phyloP scores from a whole-genome alignment of 2,888 invertebrate species.

The Nezara viridula region DNA sequence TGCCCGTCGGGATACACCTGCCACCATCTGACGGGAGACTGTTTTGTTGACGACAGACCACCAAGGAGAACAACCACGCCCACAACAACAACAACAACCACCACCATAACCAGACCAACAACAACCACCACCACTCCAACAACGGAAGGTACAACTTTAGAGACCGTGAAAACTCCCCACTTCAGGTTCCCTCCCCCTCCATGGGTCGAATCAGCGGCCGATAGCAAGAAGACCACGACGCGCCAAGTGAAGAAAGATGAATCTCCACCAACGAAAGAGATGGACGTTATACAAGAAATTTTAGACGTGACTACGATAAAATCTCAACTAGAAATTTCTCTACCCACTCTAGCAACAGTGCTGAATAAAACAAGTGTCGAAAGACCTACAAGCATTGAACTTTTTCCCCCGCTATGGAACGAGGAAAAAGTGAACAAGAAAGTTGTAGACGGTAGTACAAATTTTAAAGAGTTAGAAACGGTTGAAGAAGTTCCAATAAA shows the following conservation, averaged over 20 bases:
- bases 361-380: background rate
- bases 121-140: constrained; percentile 37
- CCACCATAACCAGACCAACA: constrained; percentile 11
- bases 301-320: background rate
- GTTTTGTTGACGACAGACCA: constrained; percentile 64
- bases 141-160: constrained; percentile 28
- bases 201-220: constrained; percentile 38
- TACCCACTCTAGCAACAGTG: background rate
- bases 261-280: background rate
- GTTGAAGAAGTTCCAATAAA: background rate
- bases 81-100: constrained; percentile 55
- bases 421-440: background rate
- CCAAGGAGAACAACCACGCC: constrained; percentile 58
- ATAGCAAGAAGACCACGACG: constrained; percentile 46
- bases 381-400: background rate
- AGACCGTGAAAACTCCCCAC: constrained; percentile 53
- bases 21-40: constrained; percentile 65
- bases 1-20: constrained; percentile 65
- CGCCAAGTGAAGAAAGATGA: background rate
- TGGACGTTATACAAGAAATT: background rate
- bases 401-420: background rate
- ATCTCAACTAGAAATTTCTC: background rate
- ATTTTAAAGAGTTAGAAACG: background rate
- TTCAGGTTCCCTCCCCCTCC: constrained; percentile 55
- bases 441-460: background rate